Conservation (phyloP, 2,797 vertebrate genomes). For the Taeniopygia guttata region DNA sequence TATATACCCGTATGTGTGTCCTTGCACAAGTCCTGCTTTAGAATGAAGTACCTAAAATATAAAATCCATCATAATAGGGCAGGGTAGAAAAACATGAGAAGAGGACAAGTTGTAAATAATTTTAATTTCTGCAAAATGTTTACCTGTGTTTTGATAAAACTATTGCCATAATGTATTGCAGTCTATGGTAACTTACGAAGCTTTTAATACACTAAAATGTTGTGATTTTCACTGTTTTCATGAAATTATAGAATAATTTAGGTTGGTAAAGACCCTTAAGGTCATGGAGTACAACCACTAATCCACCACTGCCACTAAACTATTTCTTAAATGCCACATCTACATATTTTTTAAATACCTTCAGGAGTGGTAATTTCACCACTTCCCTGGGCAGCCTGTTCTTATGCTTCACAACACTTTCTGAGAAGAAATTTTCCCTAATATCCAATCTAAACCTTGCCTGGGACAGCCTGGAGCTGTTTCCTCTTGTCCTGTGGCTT, state of each 20-base stretch:
- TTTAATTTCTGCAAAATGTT: neutral
- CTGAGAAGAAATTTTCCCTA: neutral
- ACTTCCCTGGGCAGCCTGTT: neutral
- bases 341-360: neutral
- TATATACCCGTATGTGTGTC: neutral
- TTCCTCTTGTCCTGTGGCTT: neutral
- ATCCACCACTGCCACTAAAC: neutral
- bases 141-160: neutral
- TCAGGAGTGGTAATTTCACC: neutral
- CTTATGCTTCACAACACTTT: neutral
- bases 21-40: neutral
- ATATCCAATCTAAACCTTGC: neutral
- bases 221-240: neutral
- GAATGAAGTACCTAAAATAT: neutral
- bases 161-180: neutral
- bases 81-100: neutral
- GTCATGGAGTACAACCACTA: neutral
- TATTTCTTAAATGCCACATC: neutral
- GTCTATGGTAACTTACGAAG: neutral
- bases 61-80: neutral
- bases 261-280: neutral
- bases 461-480: neutral
- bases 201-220: neutral
- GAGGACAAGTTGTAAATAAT: neutral
- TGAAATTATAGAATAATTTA: neutral